Percentiles rank a stretch among this genome's conserved stretches.
These are phyloP conservation scores for Microtus obscurus DNA, from an alignment of 2,797 vertebrate species.

Conservation along the genomic window DNA sequence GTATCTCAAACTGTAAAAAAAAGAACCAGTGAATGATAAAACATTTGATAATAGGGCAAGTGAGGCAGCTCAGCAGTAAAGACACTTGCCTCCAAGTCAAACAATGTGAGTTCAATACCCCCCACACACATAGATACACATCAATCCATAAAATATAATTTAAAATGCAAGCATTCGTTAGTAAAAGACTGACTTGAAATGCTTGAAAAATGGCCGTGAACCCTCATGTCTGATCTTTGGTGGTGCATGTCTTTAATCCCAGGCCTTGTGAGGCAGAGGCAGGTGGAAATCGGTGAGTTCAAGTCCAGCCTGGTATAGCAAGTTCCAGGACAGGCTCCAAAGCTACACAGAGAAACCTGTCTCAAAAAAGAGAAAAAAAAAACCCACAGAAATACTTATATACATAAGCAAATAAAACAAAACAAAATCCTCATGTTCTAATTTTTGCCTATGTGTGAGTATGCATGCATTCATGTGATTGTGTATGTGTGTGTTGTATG, in stretches of 20 bases:
- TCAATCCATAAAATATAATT: not conserved
- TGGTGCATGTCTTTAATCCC: too few species aligned
- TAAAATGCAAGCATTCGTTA: not conserved
- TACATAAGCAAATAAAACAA: too few species aligned
- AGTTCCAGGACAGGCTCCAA: too few species aligned
- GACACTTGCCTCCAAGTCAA: not conserved
- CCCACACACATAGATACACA: not conserved
- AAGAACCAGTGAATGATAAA: constrained; percentile 8
- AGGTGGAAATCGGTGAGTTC: too few species aligned
- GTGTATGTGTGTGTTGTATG: not conserved
- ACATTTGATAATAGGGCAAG: not conserved
- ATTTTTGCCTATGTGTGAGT: not conserved
- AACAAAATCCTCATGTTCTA: constrained; percentile 48
- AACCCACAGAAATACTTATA: too few species aligned
- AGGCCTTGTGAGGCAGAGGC: too few species aligned
- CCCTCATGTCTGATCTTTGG: too few species aligned
- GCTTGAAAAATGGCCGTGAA: not conserved
- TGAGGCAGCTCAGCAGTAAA: not conserved
- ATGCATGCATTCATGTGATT: not conserved
- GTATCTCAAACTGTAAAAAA: not conserved
- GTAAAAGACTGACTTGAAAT: not conserved
- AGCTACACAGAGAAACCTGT: too few species aligned
- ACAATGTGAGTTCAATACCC: not conserved
- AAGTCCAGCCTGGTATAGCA: too few species aligned
- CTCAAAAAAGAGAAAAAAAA: too few species aligned